phyloP scores from a whole-genome alignment of 1,140 invertebrate species.

The Papilio helenus region DNA sequence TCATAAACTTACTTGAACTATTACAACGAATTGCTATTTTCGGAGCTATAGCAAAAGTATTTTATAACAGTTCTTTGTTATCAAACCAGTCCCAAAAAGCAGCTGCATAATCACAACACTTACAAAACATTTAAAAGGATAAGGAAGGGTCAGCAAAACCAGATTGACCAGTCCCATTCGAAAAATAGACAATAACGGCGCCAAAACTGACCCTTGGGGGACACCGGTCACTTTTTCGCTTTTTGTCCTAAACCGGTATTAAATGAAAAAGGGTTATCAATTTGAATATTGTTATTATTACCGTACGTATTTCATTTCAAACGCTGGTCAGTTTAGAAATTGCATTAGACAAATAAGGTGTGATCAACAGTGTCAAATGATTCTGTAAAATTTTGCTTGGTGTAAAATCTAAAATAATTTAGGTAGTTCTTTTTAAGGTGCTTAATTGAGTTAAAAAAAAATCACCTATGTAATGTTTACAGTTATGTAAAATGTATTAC shows the following conservation, averaged over 20 bases:
- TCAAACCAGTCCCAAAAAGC: slow-evolving; percentile 58
- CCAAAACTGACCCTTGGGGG: slow-evolving; percentile 73
- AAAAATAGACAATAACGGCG: slow-evolving; percentile 73
- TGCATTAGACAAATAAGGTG: slow-evolving; percentile 53
- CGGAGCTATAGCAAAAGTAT: background rate
- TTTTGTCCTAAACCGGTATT: slow-evolving; percentile 72
- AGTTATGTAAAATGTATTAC: background rate
- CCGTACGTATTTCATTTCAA: slow-evolving; percentile 49
- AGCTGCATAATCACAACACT: slow-evolving; percentile 65
- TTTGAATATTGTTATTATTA: slow-evolving; percentile 64
- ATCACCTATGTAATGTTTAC: background rate
- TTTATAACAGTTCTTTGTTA: slow-evolving; percentile 52
- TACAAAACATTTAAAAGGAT: slow-evolving; percentile 62
- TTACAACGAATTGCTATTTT: background rate
- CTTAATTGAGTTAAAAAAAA: background rate
- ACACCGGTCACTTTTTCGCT: slow-evolving; percentile 72
- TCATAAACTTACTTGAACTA: background rate
- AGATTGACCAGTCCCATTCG: slow-evolving; percentile 78
- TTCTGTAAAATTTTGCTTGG: slow-evolving; percentile 30
- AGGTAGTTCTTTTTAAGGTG: too few species aligned
- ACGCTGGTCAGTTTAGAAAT: slow-evolving; percentile 69
- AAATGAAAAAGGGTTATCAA: slow-evolving; percentile 64
- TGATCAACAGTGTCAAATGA: slow-evolving; percentile 49
- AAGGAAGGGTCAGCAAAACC: slow-evolving; percentile 79
- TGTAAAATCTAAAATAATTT: background rate